These are phyloP conservation scores for Caenorhabditis virilis DNA, from an alignment of 2,888 invertebrate species.

Conservation along the genomic window DNA sequence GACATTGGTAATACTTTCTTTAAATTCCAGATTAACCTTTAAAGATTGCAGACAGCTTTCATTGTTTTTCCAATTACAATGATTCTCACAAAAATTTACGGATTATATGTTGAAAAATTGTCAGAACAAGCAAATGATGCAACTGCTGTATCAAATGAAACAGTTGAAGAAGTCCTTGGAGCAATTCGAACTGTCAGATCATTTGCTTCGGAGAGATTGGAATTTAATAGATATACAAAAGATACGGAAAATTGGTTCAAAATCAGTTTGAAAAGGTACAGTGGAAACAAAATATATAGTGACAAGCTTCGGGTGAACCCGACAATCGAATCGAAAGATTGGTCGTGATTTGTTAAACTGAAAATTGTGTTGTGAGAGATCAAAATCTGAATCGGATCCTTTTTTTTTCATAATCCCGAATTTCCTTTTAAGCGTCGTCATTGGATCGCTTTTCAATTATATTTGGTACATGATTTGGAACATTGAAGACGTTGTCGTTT, in stretches of 20 bases:
- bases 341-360: no score
- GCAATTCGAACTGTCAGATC: constrained; percentile 35
- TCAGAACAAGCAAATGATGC: constrained; percentile 32
- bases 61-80: constrained; percentile 29
- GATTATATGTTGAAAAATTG: constrained; percentile 22
- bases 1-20: neutral
- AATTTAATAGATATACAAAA: constrained; percentile 13
- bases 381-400: no score
- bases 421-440: constrained; percentile 12
- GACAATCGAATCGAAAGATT: no score
- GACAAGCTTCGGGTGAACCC: no score
- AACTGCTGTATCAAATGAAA: constrained; percentile 28
- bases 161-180: constrained; percentile 30
- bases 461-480: constrained; percentile 34
- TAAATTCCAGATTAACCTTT: neutral
- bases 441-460: constrained; percentile 19
- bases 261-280: constrained; percentile 26
- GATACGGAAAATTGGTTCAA: constrained; percentile 33
- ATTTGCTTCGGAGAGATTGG: constrained; percentile 25
- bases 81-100: constrained; percentile 24
- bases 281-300: neutral
- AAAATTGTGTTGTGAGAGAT: neutral
- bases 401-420: no score
- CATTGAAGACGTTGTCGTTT: constrained; percentile 24
- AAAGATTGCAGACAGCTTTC: constrained; percentile 5